Percentiles rank a stretch among this genome's conserved stretches.
phyloP scores from a whole-genome alignment of 2,113 vertebrate species.

The Scomber colias region DNA sequence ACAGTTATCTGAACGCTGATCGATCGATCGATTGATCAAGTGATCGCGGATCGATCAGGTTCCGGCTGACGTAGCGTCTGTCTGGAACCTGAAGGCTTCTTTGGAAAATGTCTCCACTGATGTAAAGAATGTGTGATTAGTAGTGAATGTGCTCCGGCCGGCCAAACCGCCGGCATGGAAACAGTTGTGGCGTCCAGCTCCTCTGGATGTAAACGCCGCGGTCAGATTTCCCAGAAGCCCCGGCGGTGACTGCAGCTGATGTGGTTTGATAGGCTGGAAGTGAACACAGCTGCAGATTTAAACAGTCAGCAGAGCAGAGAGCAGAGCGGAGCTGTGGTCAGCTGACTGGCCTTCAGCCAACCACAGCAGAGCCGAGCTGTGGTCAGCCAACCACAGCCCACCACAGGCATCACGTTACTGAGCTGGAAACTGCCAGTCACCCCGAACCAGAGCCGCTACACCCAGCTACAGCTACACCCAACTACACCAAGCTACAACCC shows the following conservation, averaged over 20 bases:
- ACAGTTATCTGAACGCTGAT: neutral
- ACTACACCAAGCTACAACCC: too few relatives aligned
- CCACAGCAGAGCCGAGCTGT: too few relatives aligned
- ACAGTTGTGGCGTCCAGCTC: slow-evolving; percentile 5
- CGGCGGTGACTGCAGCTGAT: slow-evolving; percentile 33
- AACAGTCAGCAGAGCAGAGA: slow-evolving; percentile 28
- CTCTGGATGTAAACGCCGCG: slow-evolving; percentile 36
- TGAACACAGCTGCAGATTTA: slow-evolving; percentile 44
- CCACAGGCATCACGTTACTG: slow-evolving; percentile 60
- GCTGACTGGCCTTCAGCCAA: slow-evolving; percentile 37
- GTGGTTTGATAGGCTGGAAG: slow-evolving; percentile 51
- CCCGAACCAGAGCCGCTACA: neutral
- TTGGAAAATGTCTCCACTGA: slow-evolving; percentile 43
- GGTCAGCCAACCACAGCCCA: too few relatives aligned
- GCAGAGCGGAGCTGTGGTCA: slow-evolving; percentile 53
- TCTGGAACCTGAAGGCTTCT: slow-evolving; percentile 9
- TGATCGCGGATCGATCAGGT: neutral
- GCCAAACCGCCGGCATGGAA: slow-evolving; percentile 58
- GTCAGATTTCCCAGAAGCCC: slow-evolving; percentile 64
- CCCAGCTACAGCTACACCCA: too few relatives aligned
- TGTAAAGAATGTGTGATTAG: slow-evolving; percentile 40
- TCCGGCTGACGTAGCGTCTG: neutral
- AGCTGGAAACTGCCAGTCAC: slow-evolving; percentile 50
- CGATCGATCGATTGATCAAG: neutral
- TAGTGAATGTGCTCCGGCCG: slow-evolving; percentile 27